These are phyloP conservation scores for Lochmaea capreae DNA, from an alignment of 2,888 invertebrate genomes.

Conservation along the genomic window DNA sequence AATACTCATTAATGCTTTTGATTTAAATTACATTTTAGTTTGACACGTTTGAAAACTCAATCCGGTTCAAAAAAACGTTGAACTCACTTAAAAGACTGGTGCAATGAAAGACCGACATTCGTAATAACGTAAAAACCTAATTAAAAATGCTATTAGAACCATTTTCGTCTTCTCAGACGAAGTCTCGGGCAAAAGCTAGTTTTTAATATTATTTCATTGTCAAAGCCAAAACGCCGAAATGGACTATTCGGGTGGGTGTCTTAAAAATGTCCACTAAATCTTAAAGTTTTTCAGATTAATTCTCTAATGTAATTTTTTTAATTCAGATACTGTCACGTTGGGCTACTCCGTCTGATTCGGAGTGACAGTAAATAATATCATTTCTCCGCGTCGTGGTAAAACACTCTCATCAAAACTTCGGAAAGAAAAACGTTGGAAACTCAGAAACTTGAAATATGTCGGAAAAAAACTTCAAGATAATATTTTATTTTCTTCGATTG, in stretches of 20 bases:
- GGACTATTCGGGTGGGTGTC: neutral
- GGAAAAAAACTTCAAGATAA: constrained; percentile 8
- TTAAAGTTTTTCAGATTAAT: neutral
- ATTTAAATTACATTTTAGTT: too few relatives aligned
- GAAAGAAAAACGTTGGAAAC: constrained; percentile 13
- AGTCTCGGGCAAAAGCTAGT: too few relatives aligned
- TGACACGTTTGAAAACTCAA: too few relatives aligned
- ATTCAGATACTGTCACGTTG: neutral
- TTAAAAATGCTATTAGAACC: too few relatives aligned
- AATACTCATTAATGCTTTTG: too few relatives aligned
- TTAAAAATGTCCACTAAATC: neutral
- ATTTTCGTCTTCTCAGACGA: too few relatives aligned
- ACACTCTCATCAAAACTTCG: constrained; percentile 15
- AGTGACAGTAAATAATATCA: constrained; percentile 29
- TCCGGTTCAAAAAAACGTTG: too few relatives aligned
- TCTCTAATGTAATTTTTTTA: neutral
- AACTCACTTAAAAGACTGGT: too few relatives aligned
- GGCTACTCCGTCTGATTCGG: constrained; percentile 4
- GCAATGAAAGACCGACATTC: too few relatives aligned
- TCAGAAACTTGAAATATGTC: constrained; percentile 20
- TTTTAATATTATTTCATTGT: too few relatives aligned
- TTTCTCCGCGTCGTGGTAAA: constrained; percentile 3
- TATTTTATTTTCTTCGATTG: constrained; percentile 21
- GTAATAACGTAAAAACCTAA: too few relatives aligned
- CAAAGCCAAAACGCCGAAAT: too few relatives aligned